Percentiles rank a stretch among this genome's conserved stretches.
Conservation (phyloP, 2,888 invertebrate species). For the Melinopterus prodromus region DNA sequence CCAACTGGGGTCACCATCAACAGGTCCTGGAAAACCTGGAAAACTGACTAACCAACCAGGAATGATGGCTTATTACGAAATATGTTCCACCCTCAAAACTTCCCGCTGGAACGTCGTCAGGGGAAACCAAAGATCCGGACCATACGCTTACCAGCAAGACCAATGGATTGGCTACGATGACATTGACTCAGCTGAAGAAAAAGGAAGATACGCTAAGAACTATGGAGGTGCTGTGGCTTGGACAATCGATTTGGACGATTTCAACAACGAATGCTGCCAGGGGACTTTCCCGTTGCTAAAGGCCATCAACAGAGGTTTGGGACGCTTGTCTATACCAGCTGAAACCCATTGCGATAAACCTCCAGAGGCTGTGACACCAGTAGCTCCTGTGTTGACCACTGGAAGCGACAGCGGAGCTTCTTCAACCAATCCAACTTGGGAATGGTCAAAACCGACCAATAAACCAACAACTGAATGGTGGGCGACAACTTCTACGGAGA, state of each 20-base stretch:
- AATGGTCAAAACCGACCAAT: conserved; percentile 28
- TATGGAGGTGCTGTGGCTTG: conserved; percentile 86
- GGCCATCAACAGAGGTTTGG: conserved; percentile 80
- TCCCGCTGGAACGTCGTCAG: conserved; percentile 68
- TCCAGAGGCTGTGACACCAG: conserved; percentile 75
- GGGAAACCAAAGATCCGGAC: conserved; percentile 72
- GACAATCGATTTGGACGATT: conserved; percentile 90
- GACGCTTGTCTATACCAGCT: conserved; percentile 64
- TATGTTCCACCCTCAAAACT: conserved; percentile 76
- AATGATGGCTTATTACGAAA: conserved; percentile 88
- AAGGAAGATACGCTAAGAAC: conserved; percentile 80
- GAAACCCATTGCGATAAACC: conserved; percentile 75
- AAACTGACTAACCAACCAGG: conserved; percentile 87
- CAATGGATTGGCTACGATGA: conserved; percentile 95
- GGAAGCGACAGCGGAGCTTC: conserved; percentile 66
- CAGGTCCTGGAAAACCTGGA: conserved; percentile 81
- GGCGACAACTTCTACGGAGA: conserved; percentile 47
- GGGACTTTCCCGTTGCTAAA: conserved; percentile 82
- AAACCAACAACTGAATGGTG: conserved; percentile 52
- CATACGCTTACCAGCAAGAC: conserved; percentile 79
- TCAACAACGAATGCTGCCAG: conserved; percentile 82
- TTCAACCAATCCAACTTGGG: conserved; percentile 40
- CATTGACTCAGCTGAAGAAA: conserved; percentile 75
- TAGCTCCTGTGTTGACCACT: conserved; percentile 78
- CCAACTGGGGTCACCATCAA: conserved; percentile 70